phyloP scores from a whole-genome alignment of 2,113 vertebrate species.

The Mormoops blainvillei region DNA sequence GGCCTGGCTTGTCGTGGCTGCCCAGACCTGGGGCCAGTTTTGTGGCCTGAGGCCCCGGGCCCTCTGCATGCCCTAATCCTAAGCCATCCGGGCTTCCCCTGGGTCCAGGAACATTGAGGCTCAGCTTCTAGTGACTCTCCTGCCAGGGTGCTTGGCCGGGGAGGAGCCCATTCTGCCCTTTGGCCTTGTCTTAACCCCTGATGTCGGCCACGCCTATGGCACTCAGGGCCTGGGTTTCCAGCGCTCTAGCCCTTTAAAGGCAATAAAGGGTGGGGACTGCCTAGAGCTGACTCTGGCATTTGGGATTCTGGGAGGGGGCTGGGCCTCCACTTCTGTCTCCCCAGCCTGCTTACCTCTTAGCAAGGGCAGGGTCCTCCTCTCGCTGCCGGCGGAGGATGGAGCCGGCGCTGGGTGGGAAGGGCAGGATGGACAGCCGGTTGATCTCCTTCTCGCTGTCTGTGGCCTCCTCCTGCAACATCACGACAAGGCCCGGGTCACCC shows the following conservation, averaged over 20 bases:
- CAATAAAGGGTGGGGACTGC: not conserved
- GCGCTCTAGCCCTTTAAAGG: not conserved
- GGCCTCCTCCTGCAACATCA: conserved; percentile 67
- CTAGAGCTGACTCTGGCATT: not conserved
- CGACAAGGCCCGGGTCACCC: not conserved
- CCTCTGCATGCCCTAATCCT: not conserved
- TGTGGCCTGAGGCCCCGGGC: not conserved
- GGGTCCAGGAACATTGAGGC: not conserved
- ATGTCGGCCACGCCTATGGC: not conserved
- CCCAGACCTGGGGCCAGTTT: not conserved
- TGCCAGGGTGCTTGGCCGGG: not conserved
- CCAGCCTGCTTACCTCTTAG: conserved; percentile 74
- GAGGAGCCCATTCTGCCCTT: not conserved
- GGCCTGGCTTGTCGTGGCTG: not conserved
- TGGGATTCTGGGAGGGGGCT: not conserved
- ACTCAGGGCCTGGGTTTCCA: not conserved
- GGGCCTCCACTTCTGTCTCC: not conserved
- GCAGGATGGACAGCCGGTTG: conserved; percentile 93
- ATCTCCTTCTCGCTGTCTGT: conserved; percentile 89
- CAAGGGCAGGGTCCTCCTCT: conserved; percentile 75
- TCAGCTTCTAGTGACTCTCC: not conserved
- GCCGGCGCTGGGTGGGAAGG: conserved; percentile 91
- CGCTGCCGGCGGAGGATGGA: conserved; percentile 90
- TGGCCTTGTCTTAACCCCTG: not conserved
- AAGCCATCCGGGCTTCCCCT: not conserved